A percentile compares a stretch with the other conserved stretches of the same genome.
Evolutionary conservation across 2,888 invertebrate species (phyloP).

Genomic region (Mesorhabditis spiculigera): DNA sequence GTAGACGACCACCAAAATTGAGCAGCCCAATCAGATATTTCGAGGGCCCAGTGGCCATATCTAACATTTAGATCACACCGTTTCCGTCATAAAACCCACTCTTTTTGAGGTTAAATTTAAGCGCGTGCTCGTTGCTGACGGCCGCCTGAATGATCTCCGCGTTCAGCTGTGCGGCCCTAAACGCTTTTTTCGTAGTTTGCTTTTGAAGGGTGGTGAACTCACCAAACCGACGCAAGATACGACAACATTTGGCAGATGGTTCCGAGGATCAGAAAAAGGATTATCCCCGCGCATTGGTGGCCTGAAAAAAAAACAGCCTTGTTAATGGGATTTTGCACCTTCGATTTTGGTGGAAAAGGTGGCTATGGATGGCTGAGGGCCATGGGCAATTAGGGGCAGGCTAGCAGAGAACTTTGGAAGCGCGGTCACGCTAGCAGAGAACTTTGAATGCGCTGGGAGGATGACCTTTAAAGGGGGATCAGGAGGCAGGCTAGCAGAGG

Average conservation of each 20-base stretch:
- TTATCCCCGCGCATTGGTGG: slow-evolving; percentile 38
- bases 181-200: background rate
- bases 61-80: slow-evolving; percentile 15
- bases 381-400: no score
- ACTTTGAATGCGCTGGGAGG: no score
- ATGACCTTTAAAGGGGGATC: no score
- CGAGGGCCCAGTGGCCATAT: slow-evolving; percentile 31
- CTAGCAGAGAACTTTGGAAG: no score
- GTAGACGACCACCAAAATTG: slow-evolving; percentile 37
- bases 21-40: slow-evolving; percentile 41
- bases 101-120: slow-evolving; percentile 33
- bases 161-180: slow-evolving; percentile 34
- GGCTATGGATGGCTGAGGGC: no score
- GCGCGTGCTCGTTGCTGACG: slow-evolving; percentile 31
- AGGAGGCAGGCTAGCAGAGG: no score
- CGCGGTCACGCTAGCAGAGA: no score
- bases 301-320: slow-evolving; percentile 21
- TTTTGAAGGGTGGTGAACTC: background rate
- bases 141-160: slow-evolving; percentile 39
- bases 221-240: slow-evolving; percentile 34
- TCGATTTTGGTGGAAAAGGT: no score
- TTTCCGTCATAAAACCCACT: slow-evolving; percentile 14
- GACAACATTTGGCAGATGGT: slow-evolving; percentile 28
- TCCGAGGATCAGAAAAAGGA: slow-evolving; percentile 30
- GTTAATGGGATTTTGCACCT: background rate